phyloP scores from a whole-genome alignment of 2,888 invertebrate genomes.

The Phanerotoma sp. region DNA sequence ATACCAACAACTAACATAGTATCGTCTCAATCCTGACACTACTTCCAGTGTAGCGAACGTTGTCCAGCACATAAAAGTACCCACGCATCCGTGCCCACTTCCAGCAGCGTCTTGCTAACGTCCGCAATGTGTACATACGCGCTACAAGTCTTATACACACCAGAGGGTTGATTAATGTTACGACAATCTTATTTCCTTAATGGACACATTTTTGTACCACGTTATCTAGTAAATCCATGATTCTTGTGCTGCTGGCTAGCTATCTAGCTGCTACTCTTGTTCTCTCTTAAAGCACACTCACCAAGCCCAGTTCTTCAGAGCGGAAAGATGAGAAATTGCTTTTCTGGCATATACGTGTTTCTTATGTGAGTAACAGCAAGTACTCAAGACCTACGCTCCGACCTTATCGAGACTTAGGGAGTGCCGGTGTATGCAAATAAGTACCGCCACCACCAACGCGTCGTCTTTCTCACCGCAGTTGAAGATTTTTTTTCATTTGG shows the following conservation, averaged over 20 bases:
- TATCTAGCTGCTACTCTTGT: no score
- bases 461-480: background rate
- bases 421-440: slow-evolving; percentile 12
- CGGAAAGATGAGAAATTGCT: no score
- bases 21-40: slow-evolving; percentile 35
- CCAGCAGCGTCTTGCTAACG: slow-evolving; percentile 11
- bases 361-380: no score
- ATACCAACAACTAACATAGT: slow-evolving; percentile 44
- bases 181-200: no score
- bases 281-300: no score
- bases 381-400: no score
- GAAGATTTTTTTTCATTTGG: background rate
- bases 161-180: no score
- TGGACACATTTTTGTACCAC: no score
- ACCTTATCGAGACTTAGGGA: background rate
- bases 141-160: background rate
- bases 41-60: slow-evolving; percentile 18
- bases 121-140: background rate
- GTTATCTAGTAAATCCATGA: no score
- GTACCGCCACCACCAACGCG: background rate
- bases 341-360: no score
- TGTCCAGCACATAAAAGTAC: slow-evolving; percentile 28
- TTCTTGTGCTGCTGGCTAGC: no score
- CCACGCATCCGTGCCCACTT: slow-evolving; percentile 20
- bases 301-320: no score